These are phyloP conservation scores for Dilophus febrilis DNA, from an alignment of 2,888 invertebrate species.

Conservation along the genomic window DNA sequence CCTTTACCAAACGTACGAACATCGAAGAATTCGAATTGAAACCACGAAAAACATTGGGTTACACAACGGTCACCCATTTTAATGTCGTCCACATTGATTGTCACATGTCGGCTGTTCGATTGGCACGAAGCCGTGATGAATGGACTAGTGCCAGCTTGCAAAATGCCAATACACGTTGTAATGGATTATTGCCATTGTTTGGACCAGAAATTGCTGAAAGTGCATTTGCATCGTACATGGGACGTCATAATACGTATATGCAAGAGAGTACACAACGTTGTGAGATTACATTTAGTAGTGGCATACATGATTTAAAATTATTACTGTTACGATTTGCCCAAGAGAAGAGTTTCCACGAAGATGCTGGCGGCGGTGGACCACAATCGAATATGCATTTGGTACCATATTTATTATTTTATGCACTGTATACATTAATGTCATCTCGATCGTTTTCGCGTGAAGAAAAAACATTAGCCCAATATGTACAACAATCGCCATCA, in stretches of 20 bases:
- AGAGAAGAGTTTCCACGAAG: conserved; percentile 92
- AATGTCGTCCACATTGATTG: conserved; percentile 97
- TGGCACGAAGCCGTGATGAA: conserved; percentile 64
- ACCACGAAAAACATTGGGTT: conserved; percentile 70
- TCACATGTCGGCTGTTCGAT: conserved; percentile 87
- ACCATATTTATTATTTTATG: conserved; percentile 86
- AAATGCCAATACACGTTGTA: conserved; percentile 95
- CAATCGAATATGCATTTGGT: conserved; percentile 95
- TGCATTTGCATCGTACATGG: conserved; percentile 83
- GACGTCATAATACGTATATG: conserved; percentile 76
- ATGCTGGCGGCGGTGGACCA: conserved; percentile 92
- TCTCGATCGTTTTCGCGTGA: conserved; percentile 62
- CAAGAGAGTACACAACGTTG: conserved; percentile 32
- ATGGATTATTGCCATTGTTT: conserved; percentile 91
- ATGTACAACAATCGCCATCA: conserved; percentile 43
- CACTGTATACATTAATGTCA: conserved; percentile 85
- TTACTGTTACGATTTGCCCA: conserved; percentile 76
- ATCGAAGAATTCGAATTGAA: conserved; percentile 87
- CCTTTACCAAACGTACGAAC: conserved; percentile 87
- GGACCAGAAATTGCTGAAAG: conserved; percentile 88
- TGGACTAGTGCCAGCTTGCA: conserved; percentile 97
- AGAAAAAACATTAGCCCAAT: conserved; percentile 55
- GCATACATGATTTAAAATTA: conserved; percentile 85
- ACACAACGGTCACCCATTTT: conserved; percentile 93
- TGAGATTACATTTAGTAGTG: conserved; percentile 28